Conservation (phyloP, 2,888 invertebrate genomes). For the Orchesella flavescens region DNA sequence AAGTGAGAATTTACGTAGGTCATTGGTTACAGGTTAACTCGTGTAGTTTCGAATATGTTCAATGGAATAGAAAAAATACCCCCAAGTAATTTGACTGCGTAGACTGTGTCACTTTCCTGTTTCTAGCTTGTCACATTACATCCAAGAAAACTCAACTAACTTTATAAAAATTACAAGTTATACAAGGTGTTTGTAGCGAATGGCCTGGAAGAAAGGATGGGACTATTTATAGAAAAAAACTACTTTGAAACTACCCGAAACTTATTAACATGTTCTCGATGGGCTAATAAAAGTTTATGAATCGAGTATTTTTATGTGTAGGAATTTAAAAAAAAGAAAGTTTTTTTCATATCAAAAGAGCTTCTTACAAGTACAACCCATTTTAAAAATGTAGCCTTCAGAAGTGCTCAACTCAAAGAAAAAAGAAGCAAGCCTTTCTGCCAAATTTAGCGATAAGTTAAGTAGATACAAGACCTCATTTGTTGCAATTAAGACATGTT, state of each 20-base stretch:
- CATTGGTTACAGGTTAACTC: too few species aligned
- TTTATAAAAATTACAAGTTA: neutral
- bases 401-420: too few species aligned
- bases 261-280: conserved; percentile 14
- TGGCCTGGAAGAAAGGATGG: conserved; percentile 16
- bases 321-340: conserved; percentile 2
- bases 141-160: neutral
- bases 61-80: too few species aligned
- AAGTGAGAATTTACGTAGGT: too few species aligned
- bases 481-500: too few species aligned
- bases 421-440: too few species aligned
- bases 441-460: too few species aligned
- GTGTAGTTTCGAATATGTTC: too few species aligned
- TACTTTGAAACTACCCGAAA: neutral
- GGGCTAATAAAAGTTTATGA: conserved; percentile 32
- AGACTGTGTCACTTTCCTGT: neutral
- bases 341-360: neutral
- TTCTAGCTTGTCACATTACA: conserved; percentile 12
- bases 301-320: conserved; percentile 19
- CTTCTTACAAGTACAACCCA: neutral
- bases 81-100: too few species aligned
- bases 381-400: too few species aligned
- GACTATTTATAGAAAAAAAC: too few species aligned
- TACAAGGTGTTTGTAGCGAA: neutral
- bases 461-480: too few species aligned